These are phyloP conservation scores for Himalopsyche tibetana DNA, from an alignment of 2,888 invertebrate genomes.

Conservation along the genomic window DNA sequence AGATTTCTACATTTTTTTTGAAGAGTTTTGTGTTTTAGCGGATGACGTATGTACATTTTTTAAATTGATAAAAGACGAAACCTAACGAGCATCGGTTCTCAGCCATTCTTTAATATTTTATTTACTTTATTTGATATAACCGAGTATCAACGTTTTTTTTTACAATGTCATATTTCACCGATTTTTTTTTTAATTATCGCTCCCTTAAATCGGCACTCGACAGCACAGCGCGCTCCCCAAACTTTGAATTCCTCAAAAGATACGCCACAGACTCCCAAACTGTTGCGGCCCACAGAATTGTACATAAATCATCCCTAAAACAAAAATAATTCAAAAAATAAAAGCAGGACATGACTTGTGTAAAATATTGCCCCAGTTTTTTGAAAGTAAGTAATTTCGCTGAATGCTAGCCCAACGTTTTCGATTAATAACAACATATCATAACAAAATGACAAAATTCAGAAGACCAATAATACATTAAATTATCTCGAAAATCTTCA, in stretches of 20 bases:
- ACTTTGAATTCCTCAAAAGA: neutral
- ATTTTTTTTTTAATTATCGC: neutral
- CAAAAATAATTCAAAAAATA: conserved; percentile 56
- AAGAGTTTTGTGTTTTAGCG: conserved; percentile 44
- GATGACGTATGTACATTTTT: conserved; percentile 63
- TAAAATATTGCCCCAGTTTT: neutral
- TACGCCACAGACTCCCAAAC: conserved; percentile 31
- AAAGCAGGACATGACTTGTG: neutral
- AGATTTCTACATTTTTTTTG: conserved; percentile 53
- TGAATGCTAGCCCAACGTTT: neutral
- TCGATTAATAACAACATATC: conserved; percentile 1
- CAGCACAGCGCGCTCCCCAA: conserved; percentile 36
- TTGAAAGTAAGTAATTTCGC: neutral
- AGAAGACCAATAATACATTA: too few species aligned
- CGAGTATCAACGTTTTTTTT: too few species aligned
- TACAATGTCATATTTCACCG: too few species aligned
- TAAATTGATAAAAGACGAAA: too few species aligned
- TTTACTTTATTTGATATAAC: too few species aligned
- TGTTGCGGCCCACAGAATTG: conserved; percentile 41
- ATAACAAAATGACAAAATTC: neutral
- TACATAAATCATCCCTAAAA: conserved; percentile 65
- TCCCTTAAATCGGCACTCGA: conserved; percentile 43
- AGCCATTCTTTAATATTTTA: too few species aligned
- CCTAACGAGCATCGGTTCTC: too few species aligned
- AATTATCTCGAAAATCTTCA: too few species aligned